These are phyloP conservation scores for Oligia strigilis DNA, from an alignment of 2,888 invertebrate species.

Conservation along the genomic window DNA sequence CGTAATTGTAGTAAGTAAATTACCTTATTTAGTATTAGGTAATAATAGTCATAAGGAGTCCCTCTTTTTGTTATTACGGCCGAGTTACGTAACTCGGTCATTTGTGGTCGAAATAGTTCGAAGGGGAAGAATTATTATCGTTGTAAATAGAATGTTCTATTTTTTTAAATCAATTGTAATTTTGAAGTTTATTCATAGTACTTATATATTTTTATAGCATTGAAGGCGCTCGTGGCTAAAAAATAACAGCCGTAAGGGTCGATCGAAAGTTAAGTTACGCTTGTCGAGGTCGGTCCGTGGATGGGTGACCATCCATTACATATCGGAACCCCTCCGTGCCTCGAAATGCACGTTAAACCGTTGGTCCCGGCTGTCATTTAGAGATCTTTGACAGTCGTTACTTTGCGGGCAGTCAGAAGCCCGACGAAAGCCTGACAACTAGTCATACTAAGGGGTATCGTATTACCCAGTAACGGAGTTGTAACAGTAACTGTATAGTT, in stretches of 20 bases:
- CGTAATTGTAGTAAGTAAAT: constrained; percentile 69
- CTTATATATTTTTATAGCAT: not conserved
- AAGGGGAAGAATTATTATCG: constrained; percentile 9
- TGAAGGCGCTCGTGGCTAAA: not conserved
- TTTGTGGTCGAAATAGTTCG: constrained; percentile 34
- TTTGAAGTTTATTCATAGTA: not conserved
- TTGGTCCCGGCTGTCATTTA: too few species aligned
- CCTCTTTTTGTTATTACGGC: constrained; percentile 24
- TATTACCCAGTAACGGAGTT: too few species aligned
- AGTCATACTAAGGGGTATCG: too few species aligned
- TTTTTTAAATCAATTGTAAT: not conserved
- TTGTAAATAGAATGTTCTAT: not conserved
- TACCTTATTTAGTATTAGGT: constrained; percentile 62
- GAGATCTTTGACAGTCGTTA: too few species aligned
- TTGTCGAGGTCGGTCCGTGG: too few species aligned
- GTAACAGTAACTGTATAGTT: too few species aligned
- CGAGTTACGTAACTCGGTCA: constrained; percentile 35
- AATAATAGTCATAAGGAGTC: constrained; percentile 54
- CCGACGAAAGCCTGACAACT: too few species aligned
- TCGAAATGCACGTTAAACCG: too few species aligned
- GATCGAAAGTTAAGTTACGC: not conserved
- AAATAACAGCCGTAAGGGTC: not conserved
- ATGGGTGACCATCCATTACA: too few species aligned
- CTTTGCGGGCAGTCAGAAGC: too few species aligned
- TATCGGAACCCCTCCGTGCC: too few species aligned